Evolutionary conservation across 2,797 vertebrate genomes (phyloP).

Genomic region (Pagetopsis macropterus): DNA sequence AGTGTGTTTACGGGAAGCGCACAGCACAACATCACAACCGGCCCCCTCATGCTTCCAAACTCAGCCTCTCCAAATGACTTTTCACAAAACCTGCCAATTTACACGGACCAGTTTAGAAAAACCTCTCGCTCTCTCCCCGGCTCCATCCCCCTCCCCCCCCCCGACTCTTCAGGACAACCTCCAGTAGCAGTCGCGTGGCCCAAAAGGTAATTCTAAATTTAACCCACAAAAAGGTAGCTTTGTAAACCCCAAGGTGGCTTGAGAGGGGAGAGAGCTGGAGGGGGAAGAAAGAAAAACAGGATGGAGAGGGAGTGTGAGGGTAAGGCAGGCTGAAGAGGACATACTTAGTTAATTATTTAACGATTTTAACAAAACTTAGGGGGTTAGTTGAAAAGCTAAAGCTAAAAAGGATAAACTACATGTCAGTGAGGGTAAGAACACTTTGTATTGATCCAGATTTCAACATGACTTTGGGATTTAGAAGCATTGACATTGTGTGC

Average conservation of each 20-base stretch:
- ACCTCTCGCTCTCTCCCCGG: conserved; percentile 13
- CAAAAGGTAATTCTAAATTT: conserved; percentile 82
- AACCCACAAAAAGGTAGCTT: conserved; percentile 84
- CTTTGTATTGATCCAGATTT: neutral
- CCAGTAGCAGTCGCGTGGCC: conserved; percentile 45
- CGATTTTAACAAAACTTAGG: neutral
- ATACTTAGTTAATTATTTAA: neutral
- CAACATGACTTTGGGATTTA: neutral
- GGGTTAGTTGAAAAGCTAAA: too few species aligned
- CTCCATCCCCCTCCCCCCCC: conserved; percentile 19
- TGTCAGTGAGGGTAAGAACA: too few species aligned
- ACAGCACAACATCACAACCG: conserved; percentile 71
- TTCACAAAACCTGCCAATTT: conserved; percentile 75
- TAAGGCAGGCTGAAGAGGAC: neutral
- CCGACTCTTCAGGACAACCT: conserved; percentile 56
- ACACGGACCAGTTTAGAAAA: conserved; percentile 56
- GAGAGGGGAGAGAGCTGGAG: conserved; percentile 20
- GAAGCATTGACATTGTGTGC: neutral
- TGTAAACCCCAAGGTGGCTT: conserved; percentile 73
- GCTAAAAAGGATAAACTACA: too few species aligned
- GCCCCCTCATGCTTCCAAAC: conserved; percentile 68
- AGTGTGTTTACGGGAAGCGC: conserved; percentile 81
- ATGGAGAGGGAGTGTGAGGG: conserved; percentile 18
- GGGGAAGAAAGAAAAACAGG: conserved; percentile 33
- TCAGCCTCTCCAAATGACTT: conserved; percentile 72